These are phyloP conservation scores for Sebastes diploproa DNA, from an alignment of 2,797 vertebrate genomes.

Conservation along the genomic window DNA sequence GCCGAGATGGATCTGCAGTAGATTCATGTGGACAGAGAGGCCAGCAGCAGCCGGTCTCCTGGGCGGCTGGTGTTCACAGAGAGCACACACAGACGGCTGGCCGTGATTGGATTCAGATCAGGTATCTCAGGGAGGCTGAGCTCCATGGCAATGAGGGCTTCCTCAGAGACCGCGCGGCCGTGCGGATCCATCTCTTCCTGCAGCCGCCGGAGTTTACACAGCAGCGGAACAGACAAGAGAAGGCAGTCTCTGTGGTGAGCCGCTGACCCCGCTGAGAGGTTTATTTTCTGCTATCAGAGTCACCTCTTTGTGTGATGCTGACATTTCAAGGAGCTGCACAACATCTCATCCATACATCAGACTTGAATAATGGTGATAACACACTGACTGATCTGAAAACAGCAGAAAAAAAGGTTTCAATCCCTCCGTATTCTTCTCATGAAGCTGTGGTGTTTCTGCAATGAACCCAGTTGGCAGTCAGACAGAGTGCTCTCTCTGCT, in stretches of 20 bases:
- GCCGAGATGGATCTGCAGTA: constrained; percentile 43
- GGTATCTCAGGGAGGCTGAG: constrained; percentile 62
- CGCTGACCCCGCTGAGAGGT: constrained; percentile 23
- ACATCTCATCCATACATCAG: not conserved
- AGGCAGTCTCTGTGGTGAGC: constrained; percentile 24
- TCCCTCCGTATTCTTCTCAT: not conserved
- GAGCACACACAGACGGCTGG: constrained; percentile 48
- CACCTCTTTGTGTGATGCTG: constrained; percentile 33
- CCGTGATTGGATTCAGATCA: constrained; percentile 76
- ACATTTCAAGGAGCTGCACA: constrained; percentile 25
- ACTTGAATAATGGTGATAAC: not conserved
- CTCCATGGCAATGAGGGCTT: constrained; percentile 62
- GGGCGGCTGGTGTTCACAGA: constrained; percentile 55
- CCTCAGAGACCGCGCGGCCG: constrained; percentile 52
- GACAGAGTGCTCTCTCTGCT: not conserved
- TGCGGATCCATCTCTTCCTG: constrained; percentile 66
- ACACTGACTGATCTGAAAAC: not conserved
- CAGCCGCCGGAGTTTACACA: constrained; percentile 47
- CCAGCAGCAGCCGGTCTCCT: constrained; percentile 53
- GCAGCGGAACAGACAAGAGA: constrained; percentile 45
- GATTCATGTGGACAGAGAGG: constrained; percentile 58
- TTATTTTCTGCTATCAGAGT: constrained; percentile 38
- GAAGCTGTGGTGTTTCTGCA: not conserved
- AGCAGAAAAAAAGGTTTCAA: not conserved
- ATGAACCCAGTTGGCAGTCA: not conserved